These are phyloP conservation scores for Rhegmatorhina hoffmannsi DNA, from an alignment of 2,113 vertebrate genomes.

Conservation along the genomic window DNA sequence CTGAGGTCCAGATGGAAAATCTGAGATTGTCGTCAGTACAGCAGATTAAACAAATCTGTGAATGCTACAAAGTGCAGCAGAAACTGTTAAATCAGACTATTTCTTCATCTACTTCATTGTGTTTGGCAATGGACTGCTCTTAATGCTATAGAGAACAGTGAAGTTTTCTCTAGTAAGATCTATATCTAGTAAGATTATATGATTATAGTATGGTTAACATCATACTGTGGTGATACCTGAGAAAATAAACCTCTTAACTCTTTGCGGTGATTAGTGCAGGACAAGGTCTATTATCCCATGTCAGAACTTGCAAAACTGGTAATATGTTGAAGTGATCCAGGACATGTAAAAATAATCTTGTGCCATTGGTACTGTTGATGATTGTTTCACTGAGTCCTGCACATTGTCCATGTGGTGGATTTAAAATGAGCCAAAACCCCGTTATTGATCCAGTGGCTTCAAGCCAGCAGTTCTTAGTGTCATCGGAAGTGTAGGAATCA, in stretches of 20 bases:
- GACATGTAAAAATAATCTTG: background rate
- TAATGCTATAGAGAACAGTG: background rate
- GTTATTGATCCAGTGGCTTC: background rate
- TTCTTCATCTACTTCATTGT: background rate
- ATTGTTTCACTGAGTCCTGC: background rate
- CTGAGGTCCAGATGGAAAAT: background rate
- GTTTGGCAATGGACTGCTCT: background rate
- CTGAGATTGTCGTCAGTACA: background rate
- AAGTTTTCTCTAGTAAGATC: background rate
- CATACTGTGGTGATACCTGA: background rate
- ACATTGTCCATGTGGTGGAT: background rate
- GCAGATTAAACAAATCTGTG: background rate
- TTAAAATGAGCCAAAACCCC: background rate
- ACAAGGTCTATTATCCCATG: background rate
- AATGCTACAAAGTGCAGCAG: background rate
- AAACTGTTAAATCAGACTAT: background rate
- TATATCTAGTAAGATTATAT: background rate
- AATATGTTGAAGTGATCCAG: background rate
- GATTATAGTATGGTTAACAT: background rate
- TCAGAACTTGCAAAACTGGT: background rate
- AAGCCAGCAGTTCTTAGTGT: background rate
- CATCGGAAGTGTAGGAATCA: background rate
- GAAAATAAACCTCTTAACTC: background rate
- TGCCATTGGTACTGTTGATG: background rate
- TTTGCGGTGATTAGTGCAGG: background rate